Evolutionary conservation across 1,140 invertebrate species (phyloP).

Genomic region (Sitophilus oryzae): DNA sequence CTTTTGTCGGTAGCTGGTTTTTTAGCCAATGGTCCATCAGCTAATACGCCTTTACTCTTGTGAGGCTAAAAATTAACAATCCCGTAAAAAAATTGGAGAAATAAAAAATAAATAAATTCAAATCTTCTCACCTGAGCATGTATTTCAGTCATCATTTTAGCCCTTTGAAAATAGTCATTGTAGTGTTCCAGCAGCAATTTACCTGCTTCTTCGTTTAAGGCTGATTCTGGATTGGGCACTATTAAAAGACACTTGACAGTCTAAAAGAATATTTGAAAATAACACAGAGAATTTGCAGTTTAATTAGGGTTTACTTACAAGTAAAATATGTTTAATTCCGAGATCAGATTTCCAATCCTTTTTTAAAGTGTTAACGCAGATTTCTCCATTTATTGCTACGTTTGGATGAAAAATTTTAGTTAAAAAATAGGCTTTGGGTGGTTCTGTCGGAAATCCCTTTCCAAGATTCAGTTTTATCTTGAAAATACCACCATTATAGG

Average conservation of each 20-base stretch:
- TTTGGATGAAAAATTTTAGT: slow-evolving; percentile 98
- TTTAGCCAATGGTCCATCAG: slow-evolving; percentile 70
- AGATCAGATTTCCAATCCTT: slow-evolving; percentile 96
- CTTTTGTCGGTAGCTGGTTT: slow-evolving; percentile 69
- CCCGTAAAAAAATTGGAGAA: slow-evolving; percentile 2
- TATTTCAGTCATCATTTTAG: slow-evolving; percentile 92
- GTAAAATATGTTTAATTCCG: slow-evolving; percentile 91
- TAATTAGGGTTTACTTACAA: slow-evolving; percentile 56
- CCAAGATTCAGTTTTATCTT: slow-evolving; percentile 84
- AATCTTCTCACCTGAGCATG: slow-evolving; percentile 65
- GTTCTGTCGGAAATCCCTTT: slow-evolving; percentile 88
- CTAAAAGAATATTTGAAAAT: slow-evolving; percentile 45
- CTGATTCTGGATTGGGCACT: slow-evolving; percentile 91
- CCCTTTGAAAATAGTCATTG: slow-evolving; percentile 83
- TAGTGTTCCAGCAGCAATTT: slow-evolving; percentile 86
- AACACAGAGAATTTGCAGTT: neutral
- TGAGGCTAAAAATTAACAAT: slow-evolving; percentile 40
- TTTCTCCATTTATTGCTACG: slow-evolving; percentile 89
- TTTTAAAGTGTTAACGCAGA: slow-evolving; percentile 95
- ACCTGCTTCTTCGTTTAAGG: slow-evolving; percentile 89
- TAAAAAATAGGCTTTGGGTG: slow-evolving; percentile 92
- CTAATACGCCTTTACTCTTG: slow-evolving; percentile 46
- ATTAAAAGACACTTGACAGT: slow-evolving; percentile 90
- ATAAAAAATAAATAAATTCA: neutral
- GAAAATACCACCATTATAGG: slow-evolving; percentile 79